phyloP scores from a whole-genome alignment of 2,888 invertebrate species.

The Morpho achilles region DNA sequence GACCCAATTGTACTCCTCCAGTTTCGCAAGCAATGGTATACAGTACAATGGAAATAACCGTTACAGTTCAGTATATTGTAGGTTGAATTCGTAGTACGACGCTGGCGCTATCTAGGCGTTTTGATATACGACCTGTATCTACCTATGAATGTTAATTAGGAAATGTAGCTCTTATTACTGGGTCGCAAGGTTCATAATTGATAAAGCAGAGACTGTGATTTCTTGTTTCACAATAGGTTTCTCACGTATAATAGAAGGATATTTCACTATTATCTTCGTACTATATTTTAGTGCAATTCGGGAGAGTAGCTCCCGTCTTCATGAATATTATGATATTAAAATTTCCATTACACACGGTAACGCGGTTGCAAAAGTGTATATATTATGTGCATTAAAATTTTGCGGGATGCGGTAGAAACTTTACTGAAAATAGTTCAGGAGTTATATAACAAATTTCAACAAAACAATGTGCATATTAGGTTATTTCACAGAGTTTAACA shows the following conservation, averaged over 20 bases:
- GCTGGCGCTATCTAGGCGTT: conserved; percentile 26
- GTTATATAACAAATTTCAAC: too few relatives aligned
- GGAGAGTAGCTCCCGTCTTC: conserved; percentile 20
- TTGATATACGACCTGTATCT: conserved; percentile 24
- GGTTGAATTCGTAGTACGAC: conserved; percentile 16
- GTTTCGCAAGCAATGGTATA: conserved; percentile 19
- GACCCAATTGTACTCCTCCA: conserved; percentile 8
- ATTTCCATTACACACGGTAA: neutral
- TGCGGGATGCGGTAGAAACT: neutral
- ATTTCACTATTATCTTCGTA: conserved; percentile 25
- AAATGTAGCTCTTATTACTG: conserved; percentile 11
- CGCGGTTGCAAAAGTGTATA: neutral
- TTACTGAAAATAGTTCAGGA: too few relatives aligned
- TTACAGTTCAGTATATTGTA: conserved; percentile 14
- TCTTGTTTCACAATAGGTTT: conserved; percentile 16
- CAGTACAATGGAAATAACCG: conserved; percentile 11
- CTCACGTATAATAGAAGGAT: conserved; percentile 25
- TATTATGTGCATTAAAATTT: neutral
- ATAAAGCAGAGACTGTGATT: conserved; percentile 1
- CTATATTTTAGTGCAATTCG: conserved; percentile 24
- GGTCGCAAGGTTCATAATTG: conserved; percentile 10
- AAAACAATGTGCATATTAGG: too few relatives aligned
- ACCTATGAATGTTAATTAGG: conserved; percentile 7
- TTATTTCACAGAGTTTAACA: too few relatives aligned
- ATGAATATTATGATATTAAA: conserved; percentile 18